phyloP scores from a whole-genome alignment of 2,113 vertebrate genomes.

The Oncorhynchus keta region DNA sequence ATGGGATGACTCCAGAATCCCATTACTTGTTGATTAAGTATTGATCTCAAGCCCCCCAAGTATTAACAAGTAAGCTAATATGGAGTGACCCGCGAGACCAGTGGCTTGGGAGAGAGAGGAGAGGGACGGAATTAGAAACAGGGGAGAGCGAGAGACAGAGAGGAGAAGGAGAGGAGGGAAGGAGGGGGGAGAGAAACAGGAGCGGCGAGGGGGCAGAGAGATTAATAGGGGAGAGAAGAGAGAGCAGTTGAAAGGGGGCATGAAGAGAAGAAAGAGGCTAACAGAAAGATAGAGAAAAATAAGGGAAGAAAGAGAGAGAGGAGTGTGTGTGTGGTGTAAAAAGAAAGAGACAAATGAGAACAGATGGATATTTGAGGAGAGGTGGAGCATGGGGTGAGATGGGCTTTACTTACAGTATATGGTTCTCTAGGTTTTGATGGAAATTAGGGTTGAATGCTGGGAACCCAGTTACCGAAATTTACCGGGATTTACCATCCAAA shows the following conservation, averaged over 20 bases:
- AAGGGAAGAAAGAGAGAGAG: conserved; percentile 69
- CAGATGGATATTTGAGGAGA: conserved; percentile 36
- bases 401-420: conserved; percentile 61
- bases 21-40: conserved; percentile 99
- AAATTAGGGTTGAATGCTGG: conserved; percentile 69
- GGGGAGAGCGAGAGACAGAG: neutral
- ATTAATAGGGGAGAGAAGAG: conserved; percentile 31
- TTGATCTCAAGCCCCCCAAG: conserved; percentile 87
- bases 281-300: conserved; percentile 86
- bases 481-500: conserved; percentile 83
- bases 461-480: conserved; percentile 67
- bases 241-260: conserved; percentile 54
- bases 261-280: conserved; percentile 62
- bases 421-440: conserved; percentile 92
- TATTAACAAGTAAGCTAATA: conserved; percentile 99
- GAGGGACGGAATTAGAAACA: conserved; percentile 79
- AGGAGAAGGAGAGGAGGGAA: conserved; percentile 20
- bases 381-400: conserved; percentile 62
- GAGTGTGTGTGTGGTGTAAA: neutral
- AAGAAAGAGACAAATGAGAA: conserved; percentile 34
- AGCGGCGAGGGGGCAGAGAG: neutral
- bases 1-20: conserved; percentile 99
- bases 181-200: neutral
- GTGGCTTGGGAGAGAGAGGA: conserved; percentile 83
- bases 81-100: conserved; percentile 96